phyloP scores from a whole-genome alignment of 2,797 vertebrate genomes.

The Schizothorax lantsangensis region DNA sequence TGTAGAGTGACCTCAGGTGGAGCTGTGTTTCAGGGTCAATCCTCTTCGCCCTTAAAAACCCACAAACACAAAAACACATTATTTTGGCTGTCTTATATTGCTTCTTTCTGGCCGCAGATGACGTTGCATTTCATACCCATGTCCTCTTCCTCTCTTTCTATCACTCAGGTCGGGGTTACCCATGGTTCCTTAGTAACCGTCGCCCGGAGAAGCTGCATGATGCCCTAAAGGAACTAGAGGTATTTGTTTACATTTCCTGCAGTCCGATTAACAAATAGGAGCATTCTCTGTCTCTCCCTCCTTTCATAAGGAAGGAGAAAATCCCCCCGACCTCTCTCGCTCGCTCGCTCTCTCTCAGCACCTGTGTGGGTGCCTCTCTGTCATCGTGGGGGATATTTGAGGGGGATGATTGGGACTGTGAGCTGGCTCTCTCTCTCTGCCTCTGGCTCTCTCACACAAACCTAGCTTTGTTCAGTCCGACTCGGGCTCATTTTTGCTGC shows the following conservation, averaged over 20 bases:
- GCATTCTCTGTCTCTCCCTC: conserved; percentile 74
- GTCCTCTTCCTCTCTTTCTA: conserved; percentile 50
- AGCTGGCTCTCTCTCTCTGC: conserved; percentile 68
- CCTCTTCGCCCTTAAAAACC: conserved; percentile 20
- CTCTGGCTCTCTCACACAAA: conserved; percentile 76
- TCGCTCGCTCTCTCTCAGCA: conserved; percentile 73
- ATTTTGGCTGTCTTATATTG: conserved; percentile 13
- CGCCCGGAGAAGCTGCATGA: conserved; percentile 91
- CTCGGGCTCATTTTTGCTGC: conserved; percentile 74
- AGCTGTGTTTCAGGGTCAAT: conserved; percentile 42
- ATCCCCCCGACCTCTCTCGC: conserved; percentile 68
- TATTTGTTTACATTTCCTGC: conserved; percentile 84
- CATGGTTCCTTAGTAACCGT: conserved; percentile 90
- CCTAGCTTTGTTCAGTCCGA: conserved; percentile 87
- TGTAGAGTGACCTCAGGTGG: conserved; percentile 56
- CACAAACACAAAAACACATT: conserved; percentile 50
- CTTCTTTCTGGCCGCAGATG: conserved; percentile 53
- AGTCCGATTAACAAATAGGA: conserved; percentile 88
- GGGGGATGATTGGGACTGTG: conserved; percentile 81
- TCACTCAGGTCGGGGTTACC: conserved; percentile 86
- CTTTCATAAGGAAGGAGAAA: conserved; percentile 48
- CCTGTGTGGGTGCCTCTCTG: conserved; percentile 83
- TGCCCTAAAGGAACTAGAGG: conserved; percentile 93
- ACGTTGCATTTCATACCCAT: conserved; percentile 63
- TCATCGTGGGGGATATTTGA: conserved; percentile 94